Evolutionary conservation across 2,888 invertebrate species (phyloP).

Genomic region (Hirtodrosophila histrioides): DNA sequence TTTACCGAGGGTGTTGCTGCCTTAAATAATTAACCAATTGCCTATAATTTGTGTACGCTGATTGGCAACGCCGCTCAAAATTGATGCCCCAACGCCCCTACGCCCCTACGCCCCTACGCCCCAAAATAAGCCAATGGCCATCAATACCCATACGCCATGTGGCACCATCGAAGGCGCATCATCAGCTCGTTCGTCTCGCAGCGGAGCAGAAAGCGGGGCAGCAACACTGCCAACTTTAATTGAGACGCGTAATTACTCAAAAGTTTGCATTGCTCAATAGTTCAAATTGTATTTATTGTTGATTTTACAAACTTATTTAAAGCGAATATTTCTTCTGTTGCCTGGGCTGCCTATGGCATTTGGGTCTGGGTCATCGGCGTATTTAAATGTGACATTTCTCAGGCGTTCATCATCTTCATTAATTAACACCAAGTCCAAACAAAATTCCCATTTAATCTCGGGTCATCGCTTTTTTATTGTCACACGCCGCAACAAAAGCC

Average conservation of each 20-base stretch:
- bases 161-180: conserved; percentile 15
- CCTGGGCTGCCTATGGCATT: conserved; percentile 32
- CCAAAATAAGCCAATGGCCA: conserved; percentile 32
- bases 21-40: conserved; percentile 73
- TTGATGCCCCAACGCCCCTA: conserved; percentile 6
- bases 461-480: conserved; percentile 38
- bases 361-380: conserved; percentile 69
- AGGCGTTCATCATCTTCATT: conserved; percentile 53
- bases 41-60: conserved; percentile 69
- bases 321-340: conserved; percentile 6
- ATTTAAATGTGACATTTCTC: conserved; percentile 51
- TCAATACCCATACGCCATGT: conserved; percentile 53
- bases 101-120: conserved; percentile 40
- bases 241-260: conserved; percentile 62
- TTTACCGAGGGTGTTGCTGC: conserved; percentile 61
- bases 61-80: conserved; percentile 55
- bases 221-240: conserved; percentile 49
- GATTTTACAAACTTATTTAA: conserved; percentile 22
- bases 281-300: conserved; percentile 23
- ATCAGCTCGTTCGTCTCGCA: conserved; percentile 28
- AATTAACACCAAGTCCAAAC: conserved; percentile 55
- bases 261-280: conserved; percentile 56
- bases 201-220: conserved; percentile 19
- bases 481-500: conserved; percentile 36
- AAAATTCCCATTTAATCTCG: conserved; percentile 38